Evolutionary conservation across 2,888 invertebrate genomes (phyloP), one percentile per base, ranked within the genome.

Genomic region (Plebejus melissa): DNA sequence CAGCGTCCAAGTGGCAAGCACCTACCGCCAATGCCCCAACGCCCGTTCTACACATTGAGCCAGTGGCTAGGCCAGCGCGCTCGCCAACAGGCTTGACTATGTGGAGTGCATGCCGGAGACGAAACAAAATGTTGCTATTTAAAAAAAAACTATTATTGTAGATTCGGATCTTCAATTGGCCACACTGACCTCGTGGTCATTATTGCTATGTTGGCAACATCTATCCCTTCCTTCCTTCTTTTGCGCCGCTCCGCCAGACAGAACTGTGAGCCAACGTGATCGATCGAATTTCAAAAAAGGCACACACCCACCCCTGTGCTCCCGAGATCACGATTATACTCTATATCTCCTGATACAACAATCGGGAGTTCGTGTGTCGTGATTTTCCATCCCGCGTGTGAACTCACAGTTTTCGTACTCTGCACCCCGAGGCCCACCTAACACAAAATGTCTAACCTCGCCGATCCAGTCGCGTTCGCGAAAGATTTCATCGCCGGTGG

Each of bases 401-500:
- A 82, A 81, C 83, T 82, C 82, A 82, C 86, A 85, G 80, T 77
- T 82, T 83, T 83, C 86, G 84, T 70, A 72, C 72, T 72, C 50
- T 72, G 16, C 16, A 84, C 84, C 84, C 86, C 84, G 77, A 76
- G 86, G 78, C 86, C 87, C 83, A 87, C 87, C 84, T 83, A 86
- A 79, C 86, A 87, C 91, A 92, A 91, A 90, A 93, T 93, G 93
- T 90, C 93, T 86, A 90, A 90, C 86, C 88, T 93, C 84, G 87
- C 88, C 81, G 98, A 98, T 95, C 97, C 97, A 86, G 94, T 96
- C 90, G 95, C 96, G 88, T 98, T 98, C 94, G 94, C 96, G 89
- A 98, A 98, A 95, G 98, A 98, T 94, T 98, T 98, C 93, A 90
- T 97, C 85, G 98, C 98, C 85, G 98, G 98, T 87, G 98, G 98